Percentiles rank a stretch among this genome's conserved stretches.
Evolutionary conservation across 1,140 invertebrate genomes (phyloP).

Genomic region (Mactra quadrangularis): DNA sequence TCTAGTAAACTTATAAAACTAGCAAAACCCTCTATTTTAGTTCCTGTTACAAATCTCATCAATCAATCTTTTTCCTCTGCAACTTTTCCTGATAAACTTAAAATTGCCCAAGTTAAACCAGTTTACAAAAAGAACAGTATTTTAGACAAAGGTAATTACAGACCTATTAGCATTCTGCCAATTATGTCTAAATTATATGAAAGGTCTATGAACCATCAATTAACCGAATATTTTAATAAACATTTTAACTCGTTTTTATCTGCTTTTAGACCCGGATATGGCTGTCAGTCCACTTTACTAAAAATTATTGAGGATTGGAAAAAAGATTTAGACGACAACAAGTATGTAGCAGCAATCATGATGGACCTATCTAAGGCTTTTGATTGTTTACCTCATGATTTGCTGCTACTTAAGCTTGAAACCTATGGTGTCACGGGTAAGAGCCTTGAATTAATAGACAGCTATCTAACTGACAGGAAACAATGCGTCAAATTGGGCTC

Average conservation of each 20-base stretch:
- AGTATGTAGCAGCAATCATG: constrained; percentile 39
- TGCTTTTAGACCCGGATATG: constrained; percentile 34
- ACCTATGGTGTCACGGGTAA: constrained; percentile 6
- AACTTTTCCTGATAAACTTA: too few relatives aligned
- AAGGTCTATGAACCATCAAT: constrained; percentile 21
- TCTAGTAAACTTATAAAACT: too few relatives aligned
- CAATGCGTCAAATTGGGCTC: constrained; percentile 12
- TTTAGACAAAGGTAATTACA: constrained; percentile 39
- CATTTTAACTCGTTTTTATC: constrained; percentile 34
- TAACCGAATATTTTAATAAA: constrained; percentile 7
- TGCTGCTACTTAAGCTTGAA: constrained; percentile 23
- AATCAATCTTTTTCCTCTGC: neutral
- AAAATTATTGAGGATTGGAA: constrained; percentile 33
- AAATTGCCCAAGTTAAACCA: too few relatives aligned
- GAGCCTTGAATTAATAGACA: constrained; percentile 11
- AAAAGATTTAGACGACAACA: constrained; percentile 32
- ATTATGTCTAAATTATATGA: constrained; percentile 42
- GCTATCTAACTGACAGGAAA: constrained; percentile 12
- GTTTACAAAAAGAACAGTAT: constrained; percentile 24
- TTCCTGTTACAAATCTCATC: neutral
- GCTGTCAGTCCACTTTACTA: constrained; percentile 25
- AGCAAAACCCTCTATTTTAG: too few relatives aligned
- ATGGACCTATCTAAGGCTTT: constrained; percentile 56
- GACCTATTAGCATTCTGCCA: constrained; percentile 39
- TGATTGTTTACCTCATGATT: constrained; percentile 35